Percentiles rank a stretch among this genome's conserved stretches.
Evolutionary conservation across 2,888 invertebrate genomes (phyloP).

Genomic region (Drosophila neotestacea): DNA sequence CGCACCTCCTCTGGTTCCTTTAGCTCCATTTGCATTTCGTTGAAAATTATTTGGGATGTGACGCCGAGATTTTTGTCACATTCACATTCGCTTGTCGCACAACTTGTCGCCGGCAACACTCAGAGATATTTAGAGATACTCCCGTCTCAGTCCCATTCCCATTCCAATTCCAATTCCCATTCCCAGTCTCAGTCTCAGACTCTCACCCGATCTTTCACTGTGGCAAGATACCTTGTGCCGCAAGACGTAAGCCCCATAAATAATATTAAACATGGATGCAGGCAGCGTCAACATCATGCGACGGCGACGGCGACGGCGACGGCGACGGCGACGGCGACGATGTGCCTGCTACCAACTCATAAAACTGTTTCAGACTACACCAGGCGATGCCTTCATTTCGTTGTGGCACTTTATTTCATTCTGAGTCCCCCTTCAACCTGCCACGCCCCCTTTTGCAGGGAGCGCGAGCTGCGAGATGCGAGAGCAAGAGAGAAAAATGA

Average conservation of each 20-base stretch:
- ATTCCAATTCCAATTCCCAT: constrained; percentile 13
- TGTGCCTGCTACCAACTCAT: constrained; percentile 69
- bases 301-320: constrained; percentile 38
- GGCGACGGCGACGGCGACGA: constrained; percentile 38
- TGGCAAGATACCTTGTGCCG: constrained; percentile 38
- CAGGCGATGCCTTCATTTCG: constrained; percentile 63
- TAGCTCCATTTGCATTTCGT: constrained; percentile 65
- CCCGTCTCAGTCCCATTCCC: not conserved
- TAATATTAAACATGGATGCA: constrained; percentile 78
- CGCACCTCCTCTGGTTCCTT: constrained; percentile 11
- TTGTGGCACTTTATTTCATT: constrained; percentile 61
- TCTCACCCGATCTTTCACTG: constrained; percentile 63
- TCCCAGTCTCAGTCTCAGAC: constrained; percentile 19
- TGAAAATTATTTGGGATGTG: constrained; percentile 83
- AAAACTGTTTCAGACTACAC: constrained; percentile 62
- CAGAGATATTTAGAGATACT: constrained; percentile 1
- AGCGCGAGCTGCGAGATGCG: constrained; percentile 29
- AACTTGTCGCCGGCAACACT: constrained; percentile 45
- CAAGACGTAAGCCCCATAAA: constrained; percentile 70
- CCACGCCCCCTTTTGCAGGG: constrained; percentile 51
- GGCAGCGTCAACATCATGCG: constrained; percentile 57
- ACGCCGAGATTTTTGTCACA: constrained; percentile 70
- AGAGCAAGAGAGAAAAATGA: constrained; percentile 82
- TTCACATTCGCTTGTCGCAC: constrained; percentile 46
- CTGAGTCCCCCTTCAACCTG: constrained; percentile 25